phyloP scores from a whole-genome alignment of 2,797 vertebrate genomes.

The Phoxinus dragarum region DNA sequence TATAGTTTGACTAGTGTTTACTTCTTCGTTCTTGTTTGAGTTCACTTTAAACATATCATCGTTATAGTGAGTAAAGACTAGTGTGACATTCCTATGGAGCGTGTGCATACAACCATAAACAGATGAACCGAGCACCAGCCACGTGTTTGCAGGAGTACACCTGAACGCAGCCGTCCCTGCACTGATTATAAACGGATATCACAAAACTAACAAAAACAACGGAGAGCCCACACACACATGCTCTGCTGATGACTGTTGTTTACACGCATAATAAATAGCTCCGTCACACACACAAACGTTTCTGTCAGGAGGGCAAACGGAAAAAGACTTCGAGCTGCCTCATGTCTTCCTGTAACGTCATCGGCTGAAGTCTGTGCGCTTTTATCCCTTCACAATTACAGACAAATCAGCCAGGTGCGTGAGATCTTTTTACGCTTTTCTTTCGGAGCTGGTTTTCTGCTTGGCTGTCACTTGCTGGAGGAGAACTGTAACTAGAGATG shows the following conservation, averaged over 20 bases:
- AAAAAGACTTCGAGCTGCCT: background rate
- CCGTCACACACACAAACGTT: slow-evolving; percentile 42
- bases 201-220: slow-evolving; percentile 26
- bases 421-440: slow-evolving; percentile 11
- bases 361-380: background rate
- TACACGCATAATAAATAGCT: slow-evolving; percentile 26
- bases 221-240: background rate
- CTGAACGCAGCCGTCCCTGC: slow-evolving; percentile 1
- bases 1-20: background rate
- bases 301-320: slow-evolving; percentile 30
- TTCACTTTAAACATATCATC: background rate
- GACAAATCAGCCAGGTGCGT: background rate
- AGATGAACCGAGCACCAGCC: background rate
- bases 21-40: background rate
- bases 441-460: slow-evolving; percentile 1
- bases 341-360: slow-evolving; percentile 1
- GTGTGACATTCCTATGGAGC: background rate
- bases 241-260: slow-evolving; percentile 42
- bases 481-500: slow-evolving; percentile 13
- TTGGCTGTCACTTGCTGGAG: slow-evolving; percentile 25
- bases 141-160: background rate
- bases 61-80: slow-evolving; percentile 15
- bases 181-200: slow-evolving; percentile 17
- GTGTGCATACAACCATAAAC: background rate
- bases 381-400: background rate